phyloP scores from a whole-genome alignment of 1,140 invertebrate species.

The Drosophila gunungcola region DNA sequence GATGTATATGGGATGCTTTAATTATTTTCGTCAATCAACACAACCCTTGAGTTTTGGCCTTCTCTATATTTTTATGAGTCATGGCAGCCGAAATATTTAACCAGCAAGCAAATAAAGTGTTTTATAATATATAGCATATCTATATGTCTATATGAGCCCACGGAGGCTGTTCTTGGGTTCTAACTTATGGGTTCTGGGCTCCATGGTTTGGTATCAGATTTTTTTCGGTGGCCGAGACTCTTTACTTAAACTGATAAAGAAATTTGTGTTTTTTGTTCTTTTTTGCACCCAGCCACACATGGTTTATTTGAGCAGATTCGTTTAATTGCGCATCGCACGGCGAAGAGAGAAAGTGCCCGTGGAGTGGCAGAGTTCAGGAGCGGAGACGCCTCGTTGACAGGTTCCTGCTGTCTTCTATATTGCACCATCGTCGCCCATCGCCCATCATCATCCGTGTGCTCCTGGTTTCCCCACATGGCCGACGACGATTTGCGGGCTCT shows the following conservation, averaged over 20 bases:
- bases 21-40: constrained; percentile 24
- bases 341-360: constrained; percentile 30
- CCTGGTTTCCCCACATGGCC: constrained; percentile 38
- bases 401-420: constrained; percentile 33
- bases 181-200: not conserved
- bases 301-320: constrained; percentile 46
- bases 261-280: constrained; percentile 17
- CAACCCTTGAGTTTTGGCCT: constrained; percentile 5
- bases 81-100: constrained; percentile 38
- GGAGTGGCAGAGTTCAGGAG: constrained; percentile 26
- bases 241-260: constrained; percentile 43
- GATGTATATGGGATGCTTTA: constrained; percentile 6
- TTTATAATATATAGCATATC: constrained; percentile 46
- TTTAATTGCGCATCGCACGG: constrained; percentile 47
- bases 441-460: not conserved
- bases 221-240: constrained; percentile 18
- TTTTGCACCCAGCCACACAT: constrained; percentile 18
- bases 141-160: constrained; percentile 2
- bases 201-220: not conserved
- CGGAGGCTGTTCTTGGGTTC: constrained; percentile 23
- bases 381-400: constrained; percentile 46
- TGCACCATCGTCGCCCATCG: constrained; percentile 20
- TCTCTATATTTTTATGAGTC: constrained; percentile 30
- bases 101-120: constrained; percentile 20
- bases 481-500: constrained; percentile 69